Percentiles rank a stretch among this genome's conserved stretches.
phyloP scores from a whole-genome alignment of 1,140 invertebrate genomes.

The Monochamus saltuarius region DNA sequence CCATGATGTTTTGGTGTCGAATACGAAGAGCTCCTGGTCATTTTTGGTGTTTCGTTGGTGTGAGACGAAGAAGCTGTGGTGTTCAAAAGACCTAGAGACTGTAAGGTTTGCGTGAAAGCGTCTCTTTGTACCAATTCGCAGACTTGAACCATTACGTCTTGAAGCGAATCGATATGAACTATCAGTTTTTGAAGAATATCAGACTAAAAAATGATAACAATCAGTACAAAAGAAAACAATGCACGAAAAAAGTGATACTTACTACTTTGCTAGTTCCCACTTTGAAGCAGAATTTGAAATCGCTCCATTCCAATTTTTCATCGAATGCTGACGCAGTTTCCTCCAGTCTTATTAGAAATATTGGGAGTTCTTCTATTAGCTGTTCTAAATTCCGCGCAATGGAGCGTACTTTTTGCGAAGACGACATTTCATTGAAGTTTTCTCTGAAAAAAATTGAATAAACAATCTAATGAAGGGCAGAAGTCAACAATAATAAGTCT shows the following conservation, averaged over 20 bases:
- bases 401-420: conserved; percentile 37
- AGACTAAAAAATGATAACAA: conserved; percentile 51
- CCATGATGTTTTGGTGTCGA: conserved; percentile 32
- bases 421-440: conserved; percentile 11
- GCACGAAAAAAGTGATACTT: conserved; percentile 40
- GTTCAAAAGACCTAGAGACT: conserved; percentile 56
- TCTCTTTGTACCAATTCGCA: conserved; percentile 62
- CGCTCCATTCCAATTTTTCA: conserved; percentile 66
- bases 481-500: no score
- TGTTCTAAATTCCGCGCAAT: conserved; percentile 64
- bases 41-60: conserved; percentile 22
- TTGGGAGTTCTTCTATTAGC: conserved; percentile 63
- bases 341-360: conserved; percentile 63
- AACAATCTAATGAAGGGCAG: no score
- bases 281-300: conserved; percentile 72
- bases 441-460: conserved; percentile 9
- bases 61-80: conserved; percentile 15
- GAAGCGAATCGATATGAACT: conserved; percentile 54
- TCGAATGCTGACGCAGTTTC: conserved; percentile 62
- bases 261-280: conserved; percentile 69
- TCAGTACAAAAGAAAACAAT: neutral
- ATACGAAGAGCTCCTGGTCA: conserved; percentile 15
- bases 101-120: conserved; percentile 60
- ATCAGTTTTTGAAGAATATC: conserved; percentile 58
- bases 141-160: conserved; percentile 52